phyloP scores from a whole-genome alignment of 2,888 invertebrate genomes.

The Hypsopygia costalis region DNA sequence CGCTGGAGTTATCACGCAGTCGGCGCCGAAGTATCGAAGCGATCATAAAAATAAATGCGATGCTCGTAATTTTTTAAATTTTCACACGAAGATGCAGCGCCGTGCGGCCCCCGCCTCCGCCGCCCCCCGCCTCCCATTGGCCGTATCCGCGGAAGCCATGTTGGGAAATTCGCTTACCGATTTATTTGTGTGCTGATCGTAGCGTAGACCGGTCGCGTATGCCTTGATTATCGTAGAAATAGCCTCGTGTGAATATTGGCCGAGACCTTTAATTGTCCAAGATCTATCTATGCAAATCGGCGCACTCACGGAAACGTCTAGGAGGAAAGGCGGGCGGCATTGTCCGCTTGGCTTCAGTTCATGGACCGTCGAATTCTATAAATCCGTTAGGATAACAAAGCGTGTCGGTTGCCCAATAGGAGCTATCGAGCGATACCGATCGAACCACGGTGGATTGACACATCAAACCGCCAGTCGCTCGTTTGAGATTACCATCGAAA shows the following conservation, averaged over 20 bases:
- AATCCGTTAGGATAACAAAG: slow-evolving; percentile 74
- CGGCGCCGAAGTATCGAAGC: slow-evolving; percentile 33
- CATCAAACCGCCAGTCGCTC: slow-evolving; percentile 66
- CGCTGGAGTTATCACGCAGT: slow-evolving; percentile 34
- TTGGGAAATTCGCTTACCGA: slow-evolving; percentile 70
- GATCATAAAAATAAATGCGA: slow-evolving; percentile 51
- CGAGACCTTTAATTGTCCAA: slow-evolving; percentile 34
- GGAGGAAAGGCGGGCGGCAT: slow-evolving; percentile 42
- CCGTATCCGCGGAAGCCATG: slow-evolving; percentile 63
- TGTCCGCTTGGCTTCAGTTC: slow-evolving; percentile 44
- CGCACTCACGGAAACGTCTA: slow-evolving; percentile 25
- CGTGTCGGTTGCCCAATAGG: slow-evolving; percentile 71
- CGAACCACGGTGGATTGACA: slow-evolving; percentile 69
- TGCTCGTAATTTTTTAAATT: slow-evolving; percentile 56
- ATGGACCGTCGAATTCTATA: slow-evolving; percentile 58
- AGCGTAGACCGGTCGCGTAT: slow-evolving; percentile 37
- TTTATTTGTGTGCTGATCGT: slow-evolving; percentile 63
- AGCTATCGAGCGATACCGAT: slow-evolving; percentile 67
- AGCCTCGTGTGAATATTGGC: slow-evolving; percentile 38
- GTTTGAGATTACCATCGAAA: slow-evolving; percentile 65
- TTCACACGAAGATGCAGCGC: slow-evolving; percentile 55
- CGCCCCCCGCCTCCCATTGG: slow-evolving; percentile 44
- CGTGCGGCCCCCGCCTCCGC: slow-evolving; percentile 30
- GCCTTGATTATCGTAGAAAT: slow-evolving; percentile 41
- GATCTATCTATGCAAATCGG: slow-evolving; percentile 28